Base-by-base conservation (phyloP, 1,140 invertebrate genomes). In the Pantala flavescens region DNA sequence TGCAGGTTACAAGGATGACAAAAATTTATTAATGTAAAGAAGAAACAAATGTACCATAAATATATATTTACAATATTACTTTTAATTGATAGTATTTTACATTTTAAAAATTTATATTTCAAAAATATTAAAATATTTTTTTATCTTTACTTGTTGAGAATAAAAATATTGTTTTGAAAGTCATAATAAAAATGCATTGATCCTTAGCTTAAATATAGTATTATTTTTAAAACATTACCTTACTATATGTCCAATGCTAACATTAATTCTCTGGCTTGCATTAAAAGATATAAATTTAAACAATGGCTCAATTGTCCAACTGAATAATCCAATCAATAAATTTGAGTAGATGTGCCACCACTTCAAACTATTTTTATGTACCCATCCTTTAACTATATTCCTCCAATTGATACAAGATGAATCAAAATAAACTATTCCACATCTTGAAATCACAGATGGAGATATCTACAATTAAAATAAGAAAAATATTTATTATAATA, bases 371-470 rank as follows among this genome's bases (percentile, higher is more conserved):
- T 83, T 75, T 0, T 75, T 71, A 63, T 74, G 80, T 7, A 85
- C 72, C 85, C 85, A 87, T 7, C 84, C 84, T 55, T 82, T 82
- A n/a, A 86, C 77, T 2, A 86, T 74, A 9, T 84, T 83, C 3
- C 81, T 76, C 84, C 85, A 85, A 12, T 86, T 86, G 12, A 96
- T 82, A 1, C 88, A 88, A 0, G 84, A 81, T 0, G 93, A 90
- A 81, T 96, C 93, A 85, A 97, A 90, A 80, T 96, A 97, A 76
- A 97, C 95, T 93, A 98, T 97, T 71, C 95, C 95, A 82, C 95
- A 97, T n/a, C 95, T 87, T 43, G 93, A 94, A 23, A 97, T 94
- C 0, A 95, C 97, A 28, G 95, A 94, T 16, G 95, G 95, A 0
- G 92, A 93, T 0, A 92, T 92, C 84, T 84, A 73, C 19, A 28